Base-by-base conservation (phyloP, 2,888 invertebrate species). In the Malthinus seriepunctatus region DNA sequence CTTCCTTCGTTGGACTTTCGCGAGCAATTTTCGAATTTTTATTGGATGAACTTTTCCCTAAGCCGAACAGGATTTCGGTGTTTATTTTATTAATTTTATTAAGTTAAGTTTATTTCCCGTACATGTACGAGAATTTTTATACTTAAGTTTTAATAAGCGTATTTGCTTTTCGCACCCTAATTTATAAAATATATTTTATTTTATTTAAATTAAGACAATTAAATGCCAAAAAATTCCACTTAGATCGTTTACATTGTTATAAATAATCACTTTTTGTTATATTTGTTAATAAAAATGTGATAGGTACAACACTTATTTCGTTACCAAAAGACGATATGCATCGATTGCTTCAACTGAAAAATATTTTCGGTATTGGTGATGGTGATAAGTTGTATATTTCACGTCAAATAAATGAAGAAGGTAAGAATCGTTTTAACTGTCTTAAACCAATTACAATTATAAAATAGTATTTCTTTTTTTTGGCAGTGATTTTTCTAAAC, bases 1-100 rank as follows among this genome's bases (percentile, higher is more conserved):
- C 71, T 57, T 76, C 75, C 71, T 76, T 75, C 68, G 69, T 76
- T 64, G 73, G 69, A 69, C 71, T 69, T 72, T 77, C 76, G 32
- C 75, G 72, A 51, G 76, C 76, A 61, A 77, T 76, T 67, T 76
- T 76, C 50, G 67, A 53, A 67, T 64, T 53, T 65, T 72, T 74
- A 53, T 72, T 60, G 23, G 75, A 70, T 62, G 77, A 74, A 62
- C 74, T 65, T 64, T 75, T 77, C 56, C 73, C 73, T 69, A 76
- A 73, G 69, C 74, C 75, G 74, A 75, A 74, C 76, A 76, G 72
- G 67, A 66, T 73, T 72, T 67, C 69, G 33, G 23, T 11, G 31
- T 56, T 45, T 33, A 32, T 46, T 51, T 15, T 32, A 33, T 10
- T 32, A 15, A n/a, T 14, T 33, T 52, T 15, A 42, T 15, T 9